Base-by-base conservation (phyloP, 2,113 vertebrate genomes). In the Hydropotes inermis region DNA sequence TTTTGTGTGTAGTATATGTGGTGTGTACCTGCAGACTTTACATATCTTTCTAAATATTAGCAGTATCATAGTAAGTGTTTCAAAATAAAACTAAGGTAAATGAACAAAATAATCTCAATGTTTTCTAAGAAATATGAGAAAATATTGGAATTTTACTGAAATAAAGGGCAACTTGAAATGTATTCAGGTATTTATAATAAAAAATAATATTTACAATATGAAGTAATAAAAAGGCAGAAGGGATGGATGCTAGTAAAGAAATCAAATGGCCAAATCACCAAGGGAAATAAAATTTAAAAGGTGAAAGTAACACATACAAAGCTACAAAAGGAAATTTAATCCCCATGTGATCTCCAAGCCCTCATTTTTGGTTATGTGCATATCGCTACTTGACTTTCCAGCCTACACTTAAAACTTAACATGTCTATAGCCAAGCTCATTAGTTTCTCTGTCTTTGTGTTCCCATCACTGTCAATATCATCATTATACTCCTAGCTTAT, bases 371-470 rank as follows among this genome's bases (percentile, higher is more conserved):
- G 55, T 79, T 70, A 3, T 79, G 84, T 85, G n/a, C 10, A 96
- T 25, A 67, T 70, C 8, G 90, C n/a, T 25, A 64, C 33, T 43
- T 93, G 89, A 84, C 52, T 88, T 64, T 47, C 21, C 25, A 27
- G 10, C 45, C 92, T 57, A 58, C 61, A 91, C 30, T 87, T 97
- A 28, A 78, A 94, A 84, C 19, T 23, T 81, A 96, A 88, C 45
- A 61, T 88, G 12, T 85, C 64, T 93, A 81, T 81, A 91, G 45
- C 15, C 61, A 70, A 64, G 25, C 84, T 96, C 76, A 93, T 97
- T 94, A 96, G 87, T 94, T 95, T 92, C 30, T 83, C 47, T 64
- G 79, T 45, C 28, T 30, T 91, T 74, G 14, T 94, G 54, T 83
- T 89, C 45, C 43, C 39, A 87, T 87, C 85, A 84, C 39, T 91